Conservation (phyloP, 2,888 invertebrate genomes). For the Hesperia comma region DNA sequence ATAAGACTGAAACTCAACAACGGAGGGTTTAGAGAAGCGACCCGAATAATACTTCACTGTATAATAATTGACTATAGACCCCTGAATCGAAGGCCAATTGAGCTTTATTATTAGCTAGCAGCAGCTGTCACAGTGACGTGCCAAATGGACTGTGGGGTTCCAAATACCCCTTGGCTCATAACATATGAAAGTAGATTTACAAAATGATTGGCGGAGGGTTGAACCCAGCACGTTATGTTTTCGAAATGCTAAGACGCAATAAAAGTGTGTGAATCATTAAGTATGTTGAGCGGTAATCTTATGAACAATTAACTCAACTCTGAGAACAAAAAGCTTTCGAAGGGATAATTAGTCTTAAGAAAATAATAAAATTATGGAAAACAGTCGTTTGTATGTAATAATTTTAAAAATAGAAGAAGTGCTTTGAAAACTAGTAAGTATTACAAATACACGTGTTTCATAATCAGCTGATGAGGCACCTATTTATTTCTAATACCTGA, state of each 20-base stretch:
- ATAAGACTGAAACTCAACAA: slow-evolving; percentile 11
- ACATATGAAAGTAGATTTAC: slow-evolving; percentile 55
- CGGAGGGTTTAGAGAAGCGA: slow-evolving; percentile 13
- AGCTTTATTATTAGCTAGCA: slow-evolving; percentile 33
- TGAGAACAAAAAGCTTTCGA: too few relatives aligned
- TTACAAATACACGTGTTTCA: too few relatives aligned
- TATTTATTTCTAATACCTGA: too few relatives aligned
- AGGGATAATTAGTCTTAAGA: too few relatives aligned
- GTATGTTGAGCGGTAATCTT: too few relatives aligned
- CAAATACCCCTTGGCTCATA: slow-evolving; percentile 56
- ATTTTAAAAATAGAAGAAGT: too few relatives aligned
- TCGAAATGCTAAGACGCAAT: not conserved
- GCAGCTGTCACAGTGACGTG: slow-evolving; percentile 50
- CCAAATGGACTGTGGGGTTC: slow-evolving; percentile 59
- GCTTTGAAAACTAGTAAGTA: not conserved
- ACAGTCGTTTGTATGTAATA: too few relatives aligned
- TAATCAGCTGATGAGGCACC: too few relatives aligned
- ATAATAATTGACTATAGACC: slow-evolving; percentile 32
- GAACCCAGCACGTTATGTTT: slow-evolving; percentile 11
- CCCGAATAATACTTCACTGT: slow-evolving; percentile 25
- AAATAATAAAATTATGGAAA: too few relatives aligned
- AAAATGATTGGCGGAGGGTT: slow-evolving; percentile 24
- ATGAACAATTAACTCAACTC: too few relatives aligned
- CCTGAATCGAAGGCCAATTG: slow-evolving; percentile 24
- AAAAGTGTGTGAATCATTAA: too few relatives aligned